Percentiles rank a stretch among this genome's conserved stretches.
Evolutionary conservation across 2,797 vertebrate genomes (phyloP).

Genomic region (Synanceia verrucosa): DNA sequence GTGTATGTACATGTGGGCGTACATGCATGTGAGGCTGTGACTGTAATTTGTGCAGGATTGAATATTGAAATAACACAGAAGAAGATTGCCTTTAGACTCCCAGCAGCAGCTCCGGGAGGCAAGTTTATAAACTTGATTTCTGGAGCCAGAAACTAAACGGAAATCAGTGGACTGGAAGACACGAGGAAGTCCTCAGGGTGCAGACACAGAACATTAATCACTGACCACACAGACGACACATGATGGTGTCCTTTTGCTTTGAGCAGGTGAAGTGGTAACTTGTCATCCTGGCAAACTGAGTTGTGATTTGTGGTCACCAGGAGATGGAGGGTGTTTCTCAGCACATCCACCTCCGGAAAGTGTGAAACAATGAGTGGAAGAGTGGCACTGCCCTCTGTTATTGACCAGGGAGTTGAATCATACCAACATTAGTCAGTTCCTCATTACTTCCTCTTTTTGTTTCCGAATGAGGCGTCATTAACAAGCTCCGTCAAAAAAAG

Average conservation of each 20-base stretch:
- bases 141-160: not conserved
- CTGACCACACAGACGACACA: not conserved
- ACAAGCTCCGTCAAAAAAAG: constrained; percentile 24
- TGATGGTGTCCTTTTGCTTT: not conserved
- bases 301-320: constrained; percentile 9
- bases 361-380: constrained; percentile 75
- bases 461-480: constrained; percentile 13
- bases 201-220: not conserved
- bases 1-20: not conserved
- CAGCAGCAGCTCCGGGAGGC: not conserved
- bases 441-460: constrained; percentile 57
- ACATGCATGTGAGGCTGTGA: not conserved
- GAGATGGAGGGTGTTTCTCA: constrained; percentile 38
- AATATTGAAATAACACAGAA: constrained; percentile 5
- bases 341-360: constrained; percentile 53
- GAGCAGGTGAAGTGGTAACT: not conserved
- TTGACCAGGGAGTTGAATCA: constrained; percentile 49
- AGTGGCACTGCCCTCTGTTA: constrained; percentile 26
- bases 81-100: not conserved
- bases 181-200: not conserved
- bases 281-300: not conserved
- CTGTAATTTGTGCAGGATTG: not conserved
- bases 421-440: constrained; percentile 45
- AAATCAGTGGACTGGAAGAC: not conserved
- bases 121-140: not conserved